Conservation (phyloP, 2,113 vertebrate genomes). For the Albula goreensis region DNA sequence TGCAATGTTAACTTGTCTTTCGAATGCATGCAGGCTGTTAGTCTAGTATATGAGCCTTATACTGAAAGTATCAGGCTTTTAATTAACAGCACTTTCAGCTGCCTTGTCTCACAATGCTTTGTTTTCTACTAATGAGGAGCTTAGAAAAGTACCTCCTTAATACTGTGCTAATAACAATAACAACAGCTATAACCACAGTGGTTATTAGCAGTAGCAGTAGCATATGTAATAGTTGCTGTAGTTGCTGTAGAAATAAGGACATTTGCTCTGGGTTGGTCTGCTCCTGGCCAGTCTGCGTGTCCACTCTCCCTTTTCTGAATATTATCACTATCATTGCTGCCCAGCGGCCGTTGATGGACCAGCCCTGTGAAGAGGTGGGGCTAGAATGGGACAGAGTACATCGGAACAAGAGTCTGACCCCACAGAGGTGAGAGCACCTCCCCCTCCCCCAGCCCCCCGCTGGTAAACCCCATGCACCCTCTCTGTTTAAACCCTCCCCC, state of each 20-base stretch:
- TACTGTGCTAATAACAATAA: too few relatives aligned
- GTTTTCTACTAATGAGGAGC: not conserved
- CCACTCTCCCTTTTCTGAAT: not conserved
- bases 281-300: not conserved
- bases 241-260: too few relatives aligned
- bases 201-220: too few relatives aligned
- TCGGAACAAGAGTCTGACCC: conserved; percentile 65
- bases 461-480: not conserved
- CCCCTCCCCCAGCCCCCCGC: not conserved
- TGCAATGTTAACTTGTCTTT: too few relatives aligned
- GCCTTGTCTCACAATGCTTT: not conserved
- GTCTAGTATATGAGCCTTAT: too few relatives aligned
- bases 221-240: too few relatives aligned
- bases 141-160: too few relatives aligned
- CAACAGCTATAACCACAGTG: too few relatives aligned
- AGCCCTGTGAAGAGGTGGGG: conserved; percentile 62
- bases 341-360: conserved; percentile 72
- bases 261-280: not conserved
- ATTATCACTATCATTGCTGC: conserved; percentile 24
- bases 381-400: conserved; percentile 75
- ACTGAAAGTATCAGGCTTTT: not conserved
- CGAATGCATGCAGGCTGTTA: too few relatives aligned
- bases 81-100: not conserved
- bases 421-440: conserved; percentile 53
- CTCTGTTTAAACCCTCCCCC: not conserved